phyloP scores from a whole-genome alignment of 1,140 invertebrate genomes.

The Andrena cerasifolii region DNA sequence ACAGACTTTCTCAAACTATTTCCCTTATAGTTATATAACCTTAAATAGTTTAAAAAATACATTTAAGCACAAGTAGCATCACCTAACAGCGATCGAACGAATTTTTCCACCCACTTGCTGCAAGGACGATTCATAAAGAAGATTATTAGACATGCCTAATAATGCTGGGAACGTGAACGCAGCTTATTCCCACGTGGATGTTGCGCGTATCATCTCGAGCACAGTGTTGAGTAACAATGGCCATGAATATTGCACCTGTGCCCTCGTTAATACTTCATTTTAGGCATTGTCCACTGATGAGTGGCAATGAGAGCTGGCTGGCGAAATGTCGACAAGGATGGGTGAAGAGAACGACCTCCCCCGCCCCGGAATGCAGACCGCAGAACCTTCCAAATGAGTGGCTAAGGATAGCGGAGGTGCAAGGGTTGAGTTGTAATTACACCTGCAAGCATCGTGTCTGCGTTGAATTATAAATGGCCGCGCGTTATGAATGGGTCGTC shows the following conservation, averaged over 20 bases:
- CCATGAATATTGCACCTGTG: slow-evolving; percentile 62
- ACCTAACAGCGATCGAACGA: too few relatives aligned
- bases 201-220: background rate
- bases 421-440: slow-evolving; percentile 49
- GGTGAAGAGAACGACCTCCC: slow-evolving; percentile 25
- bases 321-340: slow-evolving; percentile 26
- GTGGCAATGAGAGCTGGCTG: slow-evolving; percentile 36
- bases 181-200: background rate
- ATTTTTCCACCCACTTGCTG: too few relatives aligned
- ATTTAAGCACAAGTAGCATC: too few relatives aligned
- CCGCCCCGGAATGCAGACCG: slow-evolving; percentile 14
- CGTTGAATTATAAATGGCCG: slow-evolving; percentile 55
- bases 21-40: too few relatives aligned
- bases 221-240: background rate
- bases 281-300: slow-evolving; percentile 61
- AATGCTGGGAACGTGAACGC: background rate
- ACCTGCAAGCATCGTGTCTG: slow-evolving; percentile 59
- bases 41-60: too few relatives aligned
- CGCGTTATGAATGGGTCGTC: slow-evolving; percentile 59
- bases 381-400: slow-evolving; percentile 12
- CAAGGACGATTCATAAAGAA: too few relatives aligned
- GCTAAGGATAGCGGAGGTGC: background rate
- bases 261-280: slow-evolving; percentile 62
- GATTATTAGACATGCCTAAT: too few relatives aligned
- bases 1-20: too few relatives aligned